Conservation (phyloP, 2,888 invertebrate species). For the Muscina levida region DNA sequence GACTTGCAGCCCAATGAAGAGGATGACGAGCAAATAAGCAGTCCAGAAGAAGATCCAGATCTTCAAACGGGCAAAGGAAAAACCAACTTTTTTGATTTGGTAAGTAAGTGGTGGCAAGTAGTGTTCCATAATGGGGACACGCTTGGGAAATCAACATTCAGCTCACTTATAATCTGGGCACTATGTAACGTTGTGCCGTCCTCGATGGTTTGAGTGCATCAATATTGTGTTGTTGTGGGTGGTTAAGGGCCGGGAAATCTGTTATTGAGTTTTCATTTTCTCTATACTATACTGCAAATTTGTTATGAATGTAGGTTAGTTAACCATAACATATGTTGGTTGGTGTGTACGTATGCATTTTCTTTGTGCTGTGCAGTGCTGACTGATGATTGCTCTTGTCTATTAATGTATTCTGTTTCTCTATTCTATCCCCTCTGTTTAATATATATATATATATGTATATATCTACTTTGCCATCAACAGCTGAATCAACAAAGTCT, state of each 20-base stretch:
- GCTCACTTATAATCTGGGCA: not conserved
- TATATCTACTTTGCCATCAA: slow-evolving; percentile 7
- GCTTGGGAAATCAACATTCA: not conserved
- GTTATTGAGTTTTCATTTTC: not conserved
- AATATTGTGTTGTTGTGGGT: slow-evolving; percentile 17
- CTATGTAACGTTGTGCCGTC: too few relatives aligned
- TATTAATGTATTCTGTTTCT: slow-evolving; percentile 8
- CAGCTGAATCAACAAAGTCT: slow-evolving; percentile 85
- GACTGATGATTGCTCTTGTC: not conserved
- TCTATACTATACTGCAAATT: slow-evolving; percentile 44
- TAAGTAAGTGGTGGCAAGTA: slow-evolving; percentile 77
- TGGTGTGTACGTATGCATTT: slow-evolving; percentile 1
- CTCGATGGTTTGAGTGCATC: not conserved
- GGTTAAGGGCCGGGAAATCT: slow-evolving; percentile 11
- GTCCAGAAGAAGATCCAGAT: slow-evolving; percentile 81
- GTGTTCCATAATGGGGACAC: not conserved
- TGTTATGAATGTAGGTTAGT: slow-evolving; percentile 55
- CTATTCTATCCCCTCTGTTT: slow-evolving; percentile 5
- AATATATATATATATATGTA: too few relatives aligned
- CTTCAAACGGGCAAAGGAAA: slow-evolving; percentile 81
- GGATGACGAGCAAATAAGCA: slow-evolving; percentile 79
- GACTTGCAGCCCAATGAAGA: slow-evolving; percentile 68
- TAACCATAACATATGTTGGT: slow-evolving; percentile 33
- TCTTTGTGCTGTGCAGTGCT: not conserved
- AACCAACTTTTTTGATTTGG: slow-evolving; percentile 87